These are phyloP conservation scores for Montipora capitata DNA, from an alignment of 92 coral and sea anemone species.

Conservation along the genomic window DNA sequence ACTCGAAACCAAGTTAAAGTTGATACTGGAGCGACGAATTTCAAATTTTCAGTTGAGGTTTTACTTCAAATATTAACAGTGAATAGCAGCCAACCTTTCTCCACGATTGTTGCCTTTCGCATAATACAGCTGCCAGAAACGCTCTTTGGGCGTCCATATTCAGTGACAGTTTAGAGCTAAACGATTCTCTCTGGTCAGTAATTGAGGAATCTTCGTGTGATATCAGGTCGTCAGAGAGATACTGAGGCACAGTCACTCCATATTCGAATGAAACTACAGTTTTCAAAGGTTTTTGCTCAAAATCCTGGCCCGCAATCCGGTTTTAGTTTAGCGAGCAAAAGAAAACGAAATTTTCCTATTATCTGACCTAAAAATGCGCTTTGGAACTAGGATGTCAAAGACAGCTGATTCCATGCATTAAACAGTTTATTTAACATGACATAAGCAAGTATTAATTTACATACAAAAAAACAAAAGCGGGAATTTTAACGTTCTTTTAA, in stretches of 20 bases:
- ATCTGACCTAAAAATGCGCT: neutral
- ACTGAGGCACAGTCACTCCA: no score
- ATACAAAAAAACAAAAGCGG: neutral
- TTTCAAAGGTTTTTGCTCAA: neutral
- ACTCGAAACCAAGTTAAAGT: neutral
- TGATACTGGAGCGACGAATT: no score
- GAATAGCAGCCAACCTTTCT: constrained; percentile 8
- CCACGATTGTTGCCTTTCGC: constrained; percentile 50
- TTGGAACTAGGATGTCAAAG: neutral
- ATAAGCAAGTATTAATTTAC: neutral
- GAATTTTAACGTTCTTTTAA: neutral
- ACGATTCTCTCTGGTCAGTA: neutral
- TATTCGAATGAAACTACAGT: no score
- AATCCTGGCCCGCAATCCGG: neutral
- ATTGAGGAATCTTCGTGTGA: no score
- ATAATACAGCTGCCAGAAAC: constrained; percentile 31
- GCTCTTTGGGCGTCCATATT: constrained; percentile 39
- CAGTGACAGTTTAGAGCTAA: neutral
- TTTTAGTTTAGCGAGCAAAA: neutral
- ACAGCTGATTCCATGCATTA: constrained; percentile 17
- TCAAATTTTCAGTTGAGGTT: neutral
- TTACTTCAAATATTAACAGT: neutral
- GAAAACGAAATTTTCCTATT: neutral
- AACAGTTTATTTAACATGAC: neutral
- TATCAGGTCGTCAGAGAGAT: neutral